A percentile compares a stretch with the other conserved stretches of the same genome.
phyloP scores from a whole-genome alignment of 2,113 vertebrate species.

The Theristicus caerulescens region DNA sequence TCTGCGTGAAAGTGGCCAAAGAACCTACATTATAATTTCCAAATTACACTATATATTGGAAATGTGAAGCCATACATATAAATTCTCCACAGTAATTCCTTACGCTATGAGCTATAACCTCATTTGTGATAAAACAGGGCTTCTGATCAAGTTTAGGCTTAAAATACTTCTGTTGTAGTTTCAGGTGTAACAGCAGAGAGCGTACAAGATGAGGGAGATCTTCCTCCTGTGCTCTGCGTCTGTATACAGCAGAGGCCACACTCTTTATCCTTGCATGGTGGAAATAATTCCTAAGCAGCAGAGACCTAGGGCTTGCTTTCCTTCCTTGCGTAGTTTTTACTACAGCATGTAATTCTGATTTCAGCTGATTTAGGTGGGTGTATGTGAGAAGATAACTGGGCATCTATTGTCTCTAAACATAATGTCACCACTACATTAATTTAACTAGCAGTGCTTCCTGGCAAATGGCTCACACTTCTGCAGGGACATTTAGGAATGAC shows the following conservation, averaged over 20 bases:
- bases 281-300: neutral
- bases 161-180: neutral
- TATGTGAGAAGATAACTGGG: neutral
- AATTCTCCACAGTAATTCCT: neutral
- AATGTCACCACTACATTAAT: slow-evolving; percentile 1
- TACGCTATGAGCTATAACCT: neutral
- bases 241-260: neutral
- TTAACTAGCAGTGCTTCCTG: slow-evolving; percentile 19
- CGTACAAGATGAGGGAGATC: neutral
- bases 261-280: neutral
- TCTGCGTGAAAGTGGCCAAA: neutral
- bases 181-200: neutral
- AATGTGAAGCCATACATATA: neutral
- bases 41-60: neutral
- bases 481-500: slow-evolving; percentile 9
- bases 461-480: slow-evolving; percentile 13
- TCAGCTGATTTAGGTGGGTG: neutral
- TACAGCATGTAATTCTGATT: neutral
- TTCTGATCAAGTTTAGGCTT: neutral
- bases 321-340: neutral
- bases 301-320: neutral
- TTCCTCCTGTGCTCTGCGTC: neutral
- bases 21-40: neutral
- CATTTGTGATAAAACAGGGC: neutral
- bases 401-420: slow-evolving; percentile 26